These are phyloP conservation scores for Sialia sialis DNA, from an alignment of 2,113 vertebrate genomes.

Conservation along the genomic window DNA sequence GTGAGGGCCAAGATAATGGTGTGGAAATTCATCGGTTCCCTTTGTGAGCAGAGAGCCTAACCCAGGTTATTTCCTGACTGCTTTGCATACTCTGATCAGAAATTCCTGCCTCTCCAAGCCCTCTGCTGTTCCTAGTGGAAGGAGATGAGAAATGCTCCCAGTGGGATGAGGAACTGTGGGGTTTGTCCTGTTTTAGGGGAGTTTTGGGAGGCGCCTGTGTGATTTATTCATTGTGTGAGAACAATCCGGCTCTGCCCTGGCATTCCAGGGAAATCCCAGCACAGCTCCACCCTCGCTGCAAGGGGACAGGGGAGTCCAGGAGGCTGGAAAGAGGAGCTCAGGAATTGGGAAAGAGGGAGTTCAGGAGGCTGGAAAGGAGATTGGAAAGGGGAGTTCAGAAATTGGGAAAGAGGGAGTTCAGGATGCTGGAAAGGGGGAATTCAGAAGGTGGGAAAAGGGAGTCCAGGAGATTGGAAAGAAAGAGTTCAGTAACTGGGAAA, in stretches of 20 bases:
- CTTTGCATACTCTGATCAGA: neutral
- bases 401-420: neutral
- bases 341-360: neutral
- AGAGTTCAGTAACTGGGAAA: too few relatives aligned
- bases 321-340: too few relatives aligned
- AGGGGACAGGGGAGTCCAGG: neutral
- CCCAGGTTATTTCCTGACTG: neutral
- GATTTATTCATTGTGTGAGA: neutral
- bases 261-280: neutral
- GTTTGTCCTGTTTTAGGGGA: neutral
- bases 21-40: constrained; percentile 8
- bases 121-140: constrained; percentile 55
- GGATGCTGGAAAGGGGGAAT: neutral
- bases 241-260: fast-evolving
- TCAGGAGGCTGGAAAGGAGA: neutral
- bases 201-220: neutral
- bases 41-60: neutral
- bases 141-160: neutral
- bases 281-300: neutral
- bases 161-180: fast-evolving
- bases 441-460: neutral
- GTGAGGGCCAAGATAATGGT: neutral
- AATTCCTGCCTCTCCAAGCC: neutral
- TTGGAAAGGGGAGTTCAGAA: too few relatives aligned
- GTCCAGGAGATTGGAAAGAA: neutral